Percentiles rank a stretch among this genome's conserved stretches.
phyloP scores from a whole-genome alignment of 2,797 vertebrate species.

The Sebastes paucispinis region DNA sequence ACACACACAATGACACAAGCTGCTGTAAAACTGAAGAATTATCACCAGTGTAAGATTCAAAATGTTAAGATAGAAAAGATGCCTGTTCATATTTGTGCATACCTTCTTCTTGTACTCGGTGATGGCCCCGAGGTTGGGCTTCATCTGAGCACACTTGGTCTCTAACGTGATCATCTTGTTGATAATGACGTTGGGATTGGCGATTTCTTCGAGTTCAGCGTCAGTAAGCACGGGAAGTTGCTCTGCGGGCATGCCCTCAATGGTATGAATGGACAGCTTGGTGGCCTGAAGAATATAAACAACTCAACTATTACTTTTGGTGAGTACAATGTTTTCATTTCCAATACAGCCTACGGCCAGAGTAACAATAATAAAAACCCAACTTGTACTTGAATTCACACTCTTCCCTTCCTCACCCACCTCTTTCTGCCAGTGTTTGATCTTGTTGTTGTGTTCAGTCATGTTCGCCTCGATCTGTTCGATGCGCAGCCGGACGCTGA shows the following conservation, averaged over 20 bases:
- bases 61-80: no score
- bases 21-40: background rate
- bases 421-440: constrained; percentile 96
- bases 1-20: background rate
- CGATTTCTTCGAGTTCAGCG: constrained; percentile 85
- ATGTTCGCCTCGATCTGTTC: constrained; percentile 89
- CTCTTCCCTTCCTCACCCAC: constrained; percentile 63
- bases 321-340: background rate
- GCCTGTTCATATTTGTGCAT: background rate
- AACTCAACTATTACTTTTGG: background rate
- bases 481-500: constrained; percentile 89
- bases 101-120: constrained; percentile 94
- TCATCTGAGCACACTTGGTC: constrained; percentile 88
- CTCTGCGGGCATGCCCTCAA: constrained; percentile 85
- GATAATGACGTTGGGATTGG: constrained; percentile 83
- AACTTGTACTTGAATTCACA: background rate
- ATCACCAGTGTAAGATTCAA: background rate
- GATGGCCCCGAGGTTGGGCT: constrained; percentile 93
- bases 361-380: background rate
- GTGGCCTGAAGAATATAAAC: constrained; percentile 80
- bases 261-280: constrained; percentile 85
- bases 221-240: constrained; percentile 81
- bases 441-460: constrained; percentile 87
- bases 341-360: rapidly evolving
- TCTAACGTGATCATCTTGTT: constrained; percentile 92